Evolutionary conservation across 2,797 vertebrate genomes (phyloP).

Genomic region (Anniella stebbinsi): DNA sequence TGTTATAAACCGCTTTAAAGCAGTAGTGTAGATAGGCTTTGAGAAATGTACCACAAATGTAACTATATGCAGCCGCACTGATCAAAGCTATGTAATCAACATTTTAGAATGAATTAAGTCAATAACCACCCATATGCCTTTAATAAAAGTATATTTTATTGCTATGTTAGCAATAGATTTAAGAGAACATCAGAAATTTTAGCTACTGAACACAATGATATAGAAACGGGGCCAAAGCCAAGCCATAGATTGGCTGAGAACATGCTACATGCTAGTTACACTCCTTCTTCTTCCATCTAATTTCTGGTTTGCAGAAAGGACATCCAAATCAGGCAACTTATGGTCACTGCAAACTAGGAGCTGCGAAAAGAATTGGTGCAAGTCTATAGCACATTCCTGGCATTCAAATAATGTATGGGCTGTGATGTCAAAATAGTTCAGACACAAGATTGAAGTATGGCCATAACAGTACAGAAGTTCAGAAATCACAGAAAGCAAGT

Average conservation of each 20-base stretch:
- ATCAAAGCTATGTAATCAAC: not conserved
- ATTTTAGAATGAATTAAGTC: not conserved
- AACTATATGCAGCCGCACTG: not conserved
- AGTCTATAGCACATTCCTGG: not conserved
- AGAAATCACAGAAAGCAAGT: not conserved
- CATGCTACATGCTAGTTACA: not conserved
- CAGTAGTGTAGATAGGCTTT: too few species aligned
- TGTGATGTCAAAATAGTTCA: not conserved
- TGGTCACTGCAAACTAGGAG: not conserved
- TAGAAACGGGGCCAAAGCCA: not conserved
- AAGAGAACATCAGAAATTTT: not conserved
- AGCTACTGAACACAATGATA: not conserved
- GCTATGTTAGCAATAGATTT: not conserved
- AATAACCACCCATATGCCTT: not conserved
- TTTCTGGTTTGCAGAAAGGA: not conserved
- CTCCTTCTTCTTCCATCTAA: not conserved
- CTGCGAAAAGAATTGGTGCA: not conserved
- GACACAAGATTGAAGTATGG: not conserved
- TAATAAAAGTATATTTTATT: not conserved
- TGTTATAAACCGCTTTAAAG: too few species aligned
- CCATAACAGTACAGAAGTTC: not conserved
- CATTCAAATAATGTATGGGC: not conserved
- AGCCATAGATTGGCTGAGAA: not conserved
- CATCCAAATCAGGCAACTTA: not conserved
- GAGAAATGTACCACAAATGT: not conserved